phyloP scores from a whole-genome alignment of 1,140 invertebrate genomes.

The Drosophila ironensis region DNA sequence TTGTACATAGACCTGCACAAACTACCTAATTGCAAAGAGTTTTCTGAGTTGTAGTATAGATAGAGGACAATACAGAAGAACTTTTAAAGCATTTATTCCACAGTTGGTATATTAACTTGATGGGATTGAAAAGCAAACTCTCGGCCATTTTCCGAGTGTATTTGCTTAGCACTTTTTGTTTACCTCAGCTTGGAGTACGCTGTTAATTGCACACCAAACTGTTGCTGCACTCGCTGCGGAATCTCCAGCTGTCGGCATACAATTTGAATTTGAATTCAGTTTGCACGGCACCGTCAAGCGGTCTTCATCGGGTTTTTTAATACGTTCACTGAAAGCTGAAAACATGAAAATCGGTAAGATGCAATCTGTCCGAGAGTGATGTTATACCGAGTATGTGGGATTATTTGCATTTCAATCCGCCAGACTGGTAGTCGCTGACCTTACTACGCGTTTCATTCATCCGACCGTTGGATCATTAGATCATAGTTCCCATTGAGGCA shows the following conservation, averaged over 20 bases:
- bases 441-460: slow-evolving; percentile 66
- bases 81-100: no score
- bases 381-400: no score
- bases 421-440: slow-evolving; percentile 44
- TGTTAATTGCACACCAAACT: slow-evolving; percentile 46
- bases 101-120: no score
- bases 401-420: slow-evolving; percentile 22
- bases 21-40: no score
- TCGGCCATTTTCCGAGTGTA: background rate
- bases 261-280: slow-evolving; percentile 70
- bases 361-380: slow-evolving; percentile 10
- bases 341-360: slow-evolving; percentile 71
- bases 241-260: slow-evolving; percentile 47
- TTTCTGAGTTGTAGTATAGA: no score
- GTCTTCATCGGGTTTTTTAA: slow-evolving; percentile 29
- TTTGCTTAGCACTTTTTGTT: background rate
- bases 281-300: slow-evolving; percentile 49
- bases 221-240: slow-evolving; percentile 45
- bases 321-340: slow-evolving; percentile 4
- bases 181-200: slow-evolving; percentile 19
- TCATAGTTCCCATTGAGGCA: slow-evolving; percentile 63
- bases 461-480: slow-evolving; percentile 66
- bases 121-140: no score
- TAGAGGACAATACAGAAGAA: no score
- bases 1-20: no score